Conservation (phyloP, 1,140 invertebrate species). For the Pollicipes pollicipes region DNA sequence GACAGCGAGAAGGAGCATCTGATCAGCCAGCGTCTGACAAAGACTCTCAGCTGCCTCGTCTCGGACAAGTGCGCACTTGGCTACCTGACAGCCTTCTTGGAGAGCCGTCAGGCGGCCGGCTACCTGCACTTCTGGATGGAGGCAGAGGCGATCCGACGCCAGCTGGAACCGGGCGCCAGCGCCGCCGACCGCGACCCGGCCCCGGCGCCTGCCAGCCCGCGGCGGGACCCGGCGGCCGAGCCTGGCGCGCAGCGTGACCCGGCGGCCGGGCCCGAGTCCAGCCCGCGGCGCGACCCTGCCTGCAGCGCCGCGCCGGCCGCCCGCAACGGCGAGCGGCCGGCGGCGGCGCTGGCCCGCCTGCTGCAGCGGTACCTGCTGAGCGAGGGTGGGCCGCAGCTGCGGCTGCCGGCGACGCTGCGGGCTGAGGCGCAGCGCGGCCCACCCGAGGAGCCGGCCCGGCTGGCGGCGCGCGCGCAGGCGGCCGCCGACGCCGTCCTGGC, state of each 20-base stretch:
- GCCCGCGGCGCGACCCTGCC: too few relatives aligned
- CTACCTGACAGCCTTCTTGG: neutral
- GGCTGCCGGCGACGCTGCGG: neutral
- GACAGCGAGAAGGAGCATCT: neutral
- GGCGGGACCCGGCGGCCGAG: neutral
- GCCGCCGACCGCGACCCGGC: neutral
- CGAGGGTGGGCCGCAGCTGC: neutral
- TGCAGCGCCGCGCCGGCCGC: too few relatives aligned
- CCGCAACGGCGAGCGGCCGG: neutral
- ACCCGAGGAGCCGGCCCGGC: too few relatives aligned
- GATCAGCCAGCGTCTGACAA: neutral
- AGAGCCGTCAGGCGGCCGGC: neutral
- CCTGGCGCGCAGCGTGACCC: too few relatives aligned
- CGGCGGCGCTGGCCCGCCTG: neutral
- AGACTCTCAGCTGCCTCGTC: neutral
- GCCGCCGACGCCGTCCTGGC: neutral
- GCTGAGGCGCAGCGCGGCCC: too few relatives aligned
- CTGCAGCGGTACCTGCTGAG: neutral
- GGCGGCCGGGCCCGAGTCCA: too few relatives aligned
- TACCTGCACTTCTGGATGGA: constrained; percentile 1
- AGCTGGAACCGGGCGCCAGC: neutral
- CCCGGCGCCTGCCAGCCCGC: too few relatives aligned
- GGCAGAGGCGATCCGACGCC: neutral
- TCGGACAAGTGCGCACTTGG: neutral
- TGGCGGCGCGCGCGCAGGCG: neutral